Percentiles rank a stretch among this genome's conserved stretches.
Conservation (phyloP, 2,888 invertebrate species). For the Thecophora atra region DNA sequence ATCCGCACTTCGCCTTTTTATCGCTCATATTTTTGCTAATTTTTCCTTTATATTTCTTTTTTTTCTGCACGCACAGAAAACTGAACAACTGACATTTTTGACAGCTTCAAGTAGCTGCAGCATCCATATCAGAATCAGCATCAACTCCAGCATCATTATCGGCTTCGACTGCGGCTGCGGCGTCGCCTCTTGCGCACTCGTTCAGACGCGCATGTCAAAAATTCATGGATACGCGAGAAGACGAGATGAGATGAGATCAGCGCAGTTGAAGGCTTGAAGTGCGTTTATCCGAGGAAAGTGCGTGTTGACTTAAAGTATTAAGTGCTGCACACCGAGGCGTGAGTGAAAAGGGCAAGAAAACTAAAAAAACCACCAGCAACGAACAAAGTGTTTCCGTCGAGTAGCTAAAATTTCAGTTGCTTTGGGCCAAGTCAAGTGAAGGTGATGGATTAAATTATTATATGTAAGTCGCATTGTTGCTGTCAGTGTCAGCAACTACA, state of each 20-base stretch:
- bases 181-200: neutral
- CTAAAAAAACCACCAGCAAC: neutral
- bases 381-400: too few relatives aligned
- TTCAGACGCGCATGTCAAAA: slow-evolving; percentile 4
- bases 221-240: slow-evolving; percentile 24
- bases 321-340: neutral
- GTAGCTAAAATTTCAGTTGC: neutral
- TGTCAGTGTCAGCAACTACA: neutral
- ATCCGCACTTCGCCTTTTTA: neutral
- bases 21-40: neutral
- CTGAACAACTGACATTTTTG: slow-evolving; percentile 44
- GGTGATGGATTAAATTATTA: neutral
- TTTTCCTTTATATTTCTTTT: neutral
- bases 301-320: slow-evolving; percentile 14
- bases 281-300: slow-evolving; percentile 6
- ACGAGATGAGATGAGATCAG: slow-evolving; percentile 11
- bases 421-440: neutral
- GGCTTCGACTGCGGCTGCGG: neutral
- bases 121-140: slow-evolving; percentile 8
- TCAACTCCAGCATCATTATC: neutral
- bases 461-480: neutral
- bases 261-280: neutral
- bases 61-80: slow-evolving; percentile 20
- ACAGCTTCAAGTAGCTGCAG: slow-evolving; percentile 42
- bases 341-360: neutral